These are phyloP conservation scores for Dascillus cervinus DNA, from an alignment of 2,888 invertebrate genomes.

Conservation along the genomic window DNA sequence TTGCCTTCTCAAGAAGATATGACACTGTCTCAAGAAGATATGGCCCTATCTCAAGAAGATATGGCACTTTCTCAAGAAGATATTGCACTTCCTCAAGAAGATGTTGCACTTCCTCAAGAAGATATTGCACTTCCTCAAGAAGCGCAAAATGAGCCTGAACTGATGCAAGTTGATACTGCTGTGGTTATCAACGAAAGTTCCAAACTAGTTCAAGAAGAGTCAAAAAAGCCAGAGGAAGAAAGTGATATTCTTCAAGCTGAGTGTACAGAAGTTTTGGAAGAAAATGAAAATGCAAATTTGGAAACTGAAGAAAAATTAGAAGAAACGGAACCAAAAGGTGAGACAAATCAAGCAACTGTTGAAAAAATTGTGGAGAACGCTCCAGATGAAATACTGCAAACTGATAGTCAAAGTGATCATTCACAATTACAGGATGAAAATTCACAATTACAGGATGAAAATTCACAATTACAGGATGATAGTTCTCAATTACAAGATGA, in stretches of 20 bases:
- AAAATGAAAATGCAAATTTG: too few relatives aligned
- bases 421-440: slow-evolving; percentile 22
- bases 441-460: slow-evolving; percentile 25
- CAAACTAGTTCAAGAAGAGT: too few relatives aligned
- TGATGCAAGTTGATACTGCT: too few relatives aligned
- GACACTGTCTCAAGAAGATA: too few relatives aligned
- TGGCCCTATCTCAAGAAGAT: too few relatives aligned
- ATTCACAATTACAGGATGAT: slow-evolving; percentile 25
- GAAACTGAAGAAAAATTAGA: slow-evolving; percentile 7
- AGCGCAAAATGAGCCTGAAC: too few relatives aligned
- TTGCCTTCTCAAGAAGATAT: too few relatives aligned
- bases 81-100: too few relatives aligned
- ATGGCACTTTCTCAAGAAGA: too few relatives aligned
- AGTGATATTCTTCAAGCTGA: slow-evolving; percentile 6
- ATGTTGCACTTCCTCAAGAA: too few relatives aligned
- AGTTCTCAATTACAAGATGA: slow-evolving; percentile 26
- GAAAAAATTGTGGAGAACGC: slow-evolving; percentile 6
- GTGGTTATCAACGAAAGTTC: too few relatives aligned
- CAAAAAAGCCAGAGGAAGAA: slow-evolving; percentile 6
- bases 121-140: too few relatives aligned
- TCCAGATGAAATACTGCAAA: slow-evolving; percentile 8
- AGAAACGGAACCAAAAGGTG: slow-evolving; percentile 4
- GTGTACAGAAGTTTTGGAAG: slow-evolving; percentile 3
- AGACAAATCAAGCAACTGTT: slow-evolving; percentile 4
- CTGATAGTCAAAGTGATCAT: not conserved